Base-by-base conservation (phyloP, 37 sponge, comb jelly and placozoan genomes). In the Aphrocallistes beatrix region DNA sequence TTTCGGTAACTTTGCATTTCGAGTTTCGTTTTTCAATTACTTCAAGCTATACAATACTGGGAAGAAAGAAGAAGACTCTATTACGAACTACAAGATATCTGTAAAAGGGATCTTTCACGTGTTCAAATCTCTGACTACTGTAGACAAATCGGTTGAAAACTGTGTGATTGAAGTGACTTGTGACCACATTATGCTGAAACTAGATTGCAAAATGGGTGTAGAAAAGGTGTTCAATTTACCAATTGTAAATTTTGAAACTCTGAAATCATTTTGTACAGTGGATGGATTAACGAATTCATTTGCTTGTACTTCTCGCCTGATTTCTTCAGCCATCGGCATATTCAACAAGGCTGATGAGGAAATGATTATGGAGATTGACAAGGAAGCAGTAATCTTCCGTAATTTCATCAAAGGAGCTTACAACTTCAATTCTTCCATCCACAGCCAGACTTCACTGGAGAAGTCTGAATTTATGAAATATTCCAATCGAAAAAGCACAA, bases 261-360 rank as follows among this genome's bases (percentile, higher is more conserved):
- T 60, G 34, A 60, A 32, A 28, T 25, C 75, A 19, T 60, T 32
- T 60, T 60, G 75, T 13, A 60, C 10, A 60, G 75, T 60, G 8
- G 75, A 60, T 13, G 3, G 32, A 25, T 60, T 60, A 60, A 25
- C 75, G n/a, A 60, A 60, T 30, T 60, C 75, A 19, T 25, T 60
- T 60, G 10, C 75, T 60, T 32, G 17, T 60, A 60, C 10, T 60
- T 60, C 75, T 60, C 8, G n/a, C 10, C 75, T 60, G n/a, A 21
- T 60, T 60, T 60, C 75, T 60, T 60, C 21, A 6, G 75, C 75
- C n/a, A 25, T 60, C n/a, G n/a, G n/a, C n/a, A 60, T 60, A 60
- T 60, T 60, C 75, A 19, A 3, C n/a, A 60, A 60, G n/a, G n/a
- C 10, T 60, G 75, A 60, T 19, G 75, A 60, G 3, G 75, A 60